Percentiles rank a stretch among this genome's conserved stretches.
These are phyloP conservation scores for Porites divaricata DNA, from an alignment of 92 coral and sea anemone genomes.

Conservation along the genomic window DNA sequence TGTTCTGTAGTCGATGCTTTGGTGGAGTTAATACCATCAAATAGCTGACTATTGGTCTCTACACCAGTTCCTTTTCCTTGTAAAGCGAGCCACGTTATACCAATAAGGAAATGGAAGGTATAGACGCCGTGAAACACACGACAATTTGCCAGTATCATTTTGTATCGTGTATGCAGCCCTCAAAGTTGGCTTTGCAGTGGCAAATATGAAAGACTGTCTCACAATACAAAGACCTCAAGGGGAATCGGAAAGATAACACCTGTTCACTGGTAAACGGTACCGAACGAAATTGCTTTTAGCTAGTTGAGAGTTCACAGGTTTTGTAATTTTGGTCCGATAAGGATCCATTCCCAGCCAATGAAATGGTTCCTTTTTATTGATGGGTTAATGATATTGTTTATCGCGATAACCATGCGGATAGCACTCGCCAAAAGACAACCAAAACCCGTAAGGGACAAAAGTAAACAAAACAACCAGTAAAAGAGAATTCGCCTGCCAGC, in stretches of 20 bases:
- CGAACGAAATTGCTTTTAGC: neutral
- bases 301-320: neutral
- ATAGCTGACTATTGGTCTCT: slow-evolving; percentile 3
- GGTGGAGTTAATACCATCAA: slow-evolving; percentile 23
- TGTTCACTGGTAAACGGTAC: neutral
- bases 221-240: neutral
- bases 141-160: slow-evolving; percentile 22
- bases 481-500: neutral
- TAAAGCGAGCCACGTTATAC: slow-evolving; percentile 46
- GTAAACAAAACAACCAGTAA: slow-evolving; percentile 21
- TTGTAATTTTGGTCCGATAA: neutral
- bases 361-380: slow-evolving; percentile 20
- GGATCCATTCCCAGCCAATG: neutral
- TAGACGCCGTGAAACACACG: slow-evolving; percentile 45
- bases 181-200: neutral
- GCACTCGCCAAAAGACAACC: slow-evolving; percentile 35
- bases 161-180: slow-evolving; percentile 24
- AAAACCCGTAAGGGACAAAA: slow-evolving; percentile 21
- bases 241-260: slow-evolving; percentile 38
- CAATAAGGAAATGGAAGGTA: slow-evolving; percentile 17
- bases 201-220: neutral
- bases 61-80: slow-evolving; percentile 34
- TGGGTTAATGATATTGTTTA: slow-evolving; percentile 15
- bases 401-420: slow-evolving; percentile 5
- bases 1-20: slow-evolving; percentile 16